These are phyloP conservation scores for Lepidurus arcticus DNA, from an alignment of 1,140 invertebrate species.

Conservation along the genomic window DNA sequence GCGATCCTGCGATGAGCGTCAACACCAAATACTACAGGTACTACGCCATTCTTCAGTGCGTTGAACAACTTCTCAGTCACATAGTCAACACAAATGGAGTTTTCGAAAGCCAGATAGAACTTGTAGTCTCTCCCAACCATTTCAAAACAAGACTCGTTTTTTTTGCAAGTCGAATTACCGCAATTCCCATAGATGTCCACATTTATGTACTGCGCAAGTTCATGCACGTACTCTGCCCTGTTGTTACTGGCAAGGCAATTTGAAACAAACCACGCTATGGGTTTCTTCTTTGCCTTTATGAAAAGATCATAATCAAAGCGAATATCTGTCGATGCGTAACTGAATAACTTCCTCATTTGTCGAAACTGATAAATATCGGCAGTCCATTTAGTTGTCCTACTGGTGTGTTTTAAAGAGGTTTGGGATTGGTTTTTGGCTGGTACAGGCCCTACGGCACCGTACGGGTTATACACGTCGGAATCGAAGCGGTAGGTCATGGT, in stretches of 20 bases:
- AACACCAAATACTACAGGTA: constrained; percentile 38
- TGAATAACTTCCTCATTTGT: not conserved
- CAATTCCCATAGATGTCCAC: constrained; percentile 23
- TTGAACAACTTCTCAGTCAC: constrained; percentile 42
- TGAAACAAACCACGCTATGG: constrained; percentile 48
- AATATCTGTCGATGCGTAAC: not conserved
- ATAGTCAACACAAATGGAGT: constrained; percentile 42
- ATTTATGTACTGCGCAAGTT: constrained; percentile 44
- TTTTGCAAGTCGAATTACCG: constrained; percentile 33
- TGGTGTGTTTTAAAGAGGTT: not conserved
- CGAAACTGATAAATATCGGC: not conserved
- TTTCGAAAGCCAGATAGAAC: constrained; percentile 35
- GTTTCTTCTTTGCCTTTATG: constrained; percentile 27
- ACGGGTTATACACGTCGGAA: constrained; percentile 20
- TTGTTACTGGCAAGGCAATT: constrained; percentile 47
- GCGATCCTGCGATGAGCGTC: constrained; percentile 39
- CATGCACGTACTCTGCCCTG: constrained; percentile 46
- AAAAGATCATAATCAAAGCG: not conserved
- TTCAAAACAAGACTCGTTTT: constrained; percentile 25
- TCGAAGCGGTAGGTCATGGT: constrained; percentile 25
- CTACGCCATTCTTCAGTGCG: constrained; percentile 39
- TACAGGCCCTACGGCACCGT: not conserved
- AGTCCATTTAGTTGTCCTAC: not conserved
- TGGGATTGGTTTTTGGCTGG: not conserved
- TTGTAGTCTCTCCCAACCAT: constrained; percentile 35